These are phyloP conservation scores for Melospiza georgiana DNA, from an alignment of 2,113 vertebrate genomes.

Conservation along the genomic window DNA sequence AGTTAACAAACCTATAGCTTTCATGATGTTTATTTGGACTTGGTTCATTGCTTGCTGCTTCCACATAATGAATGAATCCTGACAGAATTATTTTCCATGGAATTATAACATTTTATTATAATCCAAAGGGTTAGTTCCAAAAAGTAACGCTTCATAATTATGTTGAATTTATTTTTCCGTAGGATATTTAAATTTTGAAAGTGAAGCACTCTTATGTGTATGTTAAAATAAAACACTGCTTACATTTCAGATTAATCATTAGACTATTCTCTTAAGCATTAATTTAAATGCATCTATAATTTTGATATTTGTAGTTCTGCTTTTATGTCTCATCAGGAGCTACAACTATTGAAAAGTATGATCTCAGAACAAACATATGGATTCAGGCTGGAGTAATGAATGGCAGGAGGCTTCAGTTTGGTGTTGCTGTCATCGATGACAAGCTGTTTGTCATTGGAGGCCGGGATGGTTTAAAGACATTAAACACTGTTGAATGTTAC, in stretches of 20 bases:
- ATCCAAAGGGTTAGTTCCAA: background rate
- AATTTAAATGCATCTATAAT: background rate
- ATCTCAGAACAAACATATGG: constrained; percentile 83
- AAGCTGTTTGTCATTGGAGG: constrained; percentile 85
- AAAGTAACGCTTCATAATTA: background rate
- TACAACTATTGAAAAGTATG: constrained; percentile 84
- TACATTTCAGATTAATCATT: background rate
- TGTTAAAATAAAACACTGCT: background rate
- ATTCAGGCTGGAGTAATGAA: constrained; percentile 84
- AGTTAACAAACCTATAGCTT: background rate
- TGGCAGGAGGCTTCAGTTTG: constrained; percentile 81
- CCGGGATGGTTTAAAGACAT: constrained; percentile 82
- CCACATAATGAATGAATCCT: background rate
- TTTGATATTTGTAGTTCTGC: background rate
- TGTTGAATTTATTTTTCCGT: background rate
- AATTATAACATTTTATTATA: background rate
- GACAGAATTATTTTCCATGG: background rate
- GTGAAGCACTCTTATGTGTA: background rate
- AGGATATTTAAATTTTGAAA: background rate
- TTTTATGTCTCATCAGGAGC: constrained; percentile 75
- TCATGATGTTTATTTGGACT: background rate
- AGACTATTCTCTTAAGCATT: background rate
- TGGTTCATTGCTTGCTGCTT: background rate
- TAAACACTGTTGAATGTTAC: constrained; percentile 86
- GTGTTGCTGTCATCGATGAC: constrained; percentile 82